Evolutionary conservation across 2,888 invertebrate species (phyloP).

Genomic region (Pterostichus madidus): DNA sequence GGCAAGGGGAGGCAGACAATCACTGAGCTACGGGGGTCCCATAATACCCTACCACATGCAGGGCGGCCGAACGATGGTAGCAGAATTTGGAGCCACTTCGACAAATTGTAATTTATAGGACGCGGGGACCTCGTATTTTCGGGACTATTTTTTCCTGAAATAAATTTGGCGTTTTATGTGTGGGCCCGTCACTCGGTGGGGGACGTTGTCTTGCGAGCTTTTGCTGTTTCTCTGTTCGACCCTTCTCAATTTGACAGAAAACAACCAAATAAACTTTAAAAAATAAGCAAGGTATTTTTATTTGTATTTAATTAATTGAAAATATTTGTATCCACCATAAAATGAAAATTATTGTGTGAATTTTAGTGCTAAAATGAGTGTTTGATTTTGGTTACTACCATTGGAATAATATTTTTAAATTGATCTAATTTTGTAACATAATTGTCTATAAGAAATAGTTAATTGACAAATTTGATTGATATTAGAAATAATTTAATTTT

Average conservation of each 20-base stretch:
- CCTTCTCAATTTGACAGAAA: conserved; percentile 11
- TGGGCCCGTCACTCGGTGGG: conserved; percentile 72
- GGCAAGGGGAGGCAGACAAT: conserved; percentile 7
- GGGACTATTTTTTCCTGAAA: conserved; percentile 72
- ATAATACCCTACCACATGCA: conserved; percentile 65
- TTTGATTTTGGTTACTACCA: too few species aligned
- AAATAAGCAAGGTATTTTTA: too few species aligned
- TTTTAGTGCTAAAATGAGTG: too few species aligned
- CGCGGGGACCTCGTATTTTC: conserved; percentile 72
- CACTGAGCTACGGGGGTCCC: conserved; percentile 13
- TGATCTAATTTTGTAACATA: too few species aligned
- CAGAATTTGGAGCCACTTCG: conserved; percentile 71
- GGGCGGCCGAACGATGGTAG: conserved; percentile 61
- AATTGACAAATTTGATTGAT: too few species aligned
- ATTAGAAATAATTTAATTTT: too few species aligned
- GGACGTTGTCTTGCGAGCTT: conserved; percentile 16
- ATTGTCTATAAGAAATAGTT: too few species aligned
- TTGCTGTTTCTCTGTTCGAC: conserved; percentile 4
- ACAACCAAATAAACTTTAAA: not conserved
- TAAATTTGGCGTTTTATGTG: conserved; percentile 75
- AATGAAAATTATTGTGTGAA: too few species aligned
- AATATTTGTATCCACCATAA: too few species aligned
- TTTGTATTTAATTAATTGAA: too few species aligned
- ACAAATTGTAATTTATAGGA: conserved; percentile 78
- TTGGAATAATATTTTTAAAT: too few species aligned